Evolutionary conservation across 1,140 invertebrate species (phyloP).

Genomic region (Aradophagus sp.): DNA sequence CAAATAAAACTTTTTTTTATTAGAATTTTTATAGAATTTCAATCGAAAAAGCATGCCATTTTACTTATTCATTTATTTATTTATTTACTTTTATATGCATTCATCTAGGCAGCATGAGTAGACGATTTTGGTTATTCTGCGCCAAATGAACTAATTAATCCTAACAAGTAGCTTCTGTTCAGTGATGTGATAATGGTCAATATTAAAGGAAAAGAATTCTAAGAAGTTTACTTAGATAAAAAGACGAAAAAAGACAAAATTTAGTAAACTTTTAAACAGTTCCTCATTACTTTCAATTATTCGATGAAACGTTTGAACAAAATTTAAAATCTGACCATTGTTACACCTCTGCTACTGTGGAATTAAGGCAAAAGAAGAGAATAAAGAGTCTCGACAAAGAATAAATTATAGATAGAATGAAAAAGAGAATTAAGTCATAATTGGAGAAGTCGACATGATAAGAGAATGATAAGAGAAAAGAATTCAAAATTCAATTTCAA

Average conservation of each 20-base stretch:
- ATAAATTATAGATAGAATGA: no score
- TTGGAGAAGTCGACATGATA: no score
- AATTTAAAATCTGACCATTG: neutral
- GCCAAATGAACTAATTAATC: conserved; percentile 38
- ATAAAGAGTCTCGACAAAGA: neutral
- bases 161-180: conserved; percentile 7
- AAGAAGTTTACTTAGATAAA: no score
- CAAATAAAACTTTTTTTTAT: neutral
- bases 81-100: no score
- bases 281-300: no score
- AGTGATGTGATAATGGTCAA: conserved; percentile 18
- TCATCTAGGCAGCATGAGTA: conserved; percentile 21
- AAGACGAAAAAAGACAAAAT: no score
- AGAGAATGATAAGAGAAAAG: no score
- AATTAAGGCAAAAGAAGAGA: conserved; percentile 33
- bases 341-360: conserved; percentile 19
- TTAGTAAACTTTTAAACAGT: no score
- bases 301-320: no score
- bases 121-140: conserved; percentile 2
- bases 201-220: no score
- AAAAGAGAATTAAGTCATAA: no score
- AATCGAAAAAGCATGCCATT: neutral
- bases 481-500: no score
- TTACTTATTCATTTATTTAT: neutral
- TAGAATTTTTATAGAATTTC: neutral